Evolutionary conservation across 2,113 vertebrate species (phyloP).

Genomic region (Clupea harengus): DNA sequence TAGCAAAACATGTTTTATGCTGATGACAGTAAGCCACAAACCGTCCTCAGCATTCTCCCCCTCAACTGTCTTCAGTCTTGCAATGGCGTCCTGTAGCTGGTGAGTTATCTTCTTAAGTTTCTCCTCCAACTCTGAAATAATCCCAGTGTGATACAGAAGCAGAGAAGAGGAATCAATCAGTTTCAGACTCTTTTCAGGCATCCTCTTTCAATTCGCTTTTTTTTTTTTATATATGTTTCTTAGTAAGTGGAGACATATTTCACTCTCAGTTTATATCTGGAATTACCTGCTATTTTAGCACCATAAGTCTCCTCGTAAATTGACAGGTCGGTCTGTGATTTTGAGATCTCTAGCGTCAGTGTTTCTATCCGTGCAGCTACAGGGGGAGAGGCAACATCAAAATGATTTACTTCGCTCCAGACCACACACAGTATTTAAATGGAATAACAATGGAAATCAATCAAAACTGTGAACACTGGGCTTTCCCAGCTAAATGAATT

Average conservation of each 20-base stretch:
- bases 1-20: neutral
- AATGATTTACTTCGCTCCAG: neutral
- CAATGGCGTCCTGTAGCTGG: neutral
- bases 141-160: neutral
- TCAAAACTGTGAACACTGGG: too few species aligned
- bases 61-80: neutral
- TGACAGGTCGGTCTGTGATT: neutral
- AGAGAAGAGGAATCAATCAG: neutral
- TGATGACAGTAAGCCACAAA: neutral
- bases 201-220: neutral
- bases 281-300: neutral
- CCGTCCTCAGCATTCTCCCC: neutral
- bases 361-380: neutral
- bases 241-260: neutral
- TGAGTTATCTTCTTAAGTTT: neutral
- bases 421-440: neutral
- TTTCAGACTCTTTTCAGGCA: neutral
- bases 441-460: too few species aligned
- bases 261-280: neutral
- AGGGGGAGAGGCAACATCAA: neutral
- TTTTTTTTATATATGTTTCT: neutral
- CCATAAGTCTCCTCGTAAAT: neutral
- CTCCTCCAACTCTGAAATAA: slow-evolving; percentile 1
- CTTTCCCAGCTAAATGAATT: too few species aligned
- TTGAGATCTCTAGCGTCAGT: neutral